These are phyloP conservation scores for Scaptomyza parva DNA, from an alignment of 2,888 invertebrate species.

Conservation along the genomic window DNA sequence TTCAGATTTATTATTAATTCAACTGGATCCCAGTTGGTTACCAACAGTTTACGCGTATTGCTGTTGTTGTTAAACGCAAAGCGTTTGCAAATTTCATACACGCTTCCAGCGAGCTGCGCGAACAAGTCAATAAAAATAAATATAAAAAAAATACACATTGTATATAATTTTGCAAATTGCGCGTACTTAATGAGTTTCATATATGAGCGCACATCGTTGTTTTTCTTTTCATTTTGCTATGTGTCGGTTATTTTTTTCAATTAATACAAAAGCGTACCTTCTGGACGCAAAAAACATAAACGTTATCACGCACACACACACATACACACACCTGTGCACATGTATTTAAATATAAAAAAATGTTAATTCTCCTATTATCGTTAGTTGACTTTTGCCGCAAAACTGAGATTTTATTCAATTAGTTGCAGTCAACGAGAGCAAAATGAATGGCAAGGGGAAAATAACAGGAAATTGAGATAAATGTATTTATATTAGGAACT, in stretches of 20 bases:
- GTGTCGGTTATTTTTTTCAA: constrained; percentile 55
- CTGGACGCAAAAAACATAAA: too few relatives aligned
- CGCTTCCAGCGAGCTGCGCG: constrained; percentile 40
- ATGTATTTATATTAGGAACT: too few relatives aligned
- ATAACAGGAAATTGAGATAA: too few relatives aligned
- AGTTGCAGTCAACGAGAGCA: not conserved
- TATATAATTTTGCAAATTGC: constrained; percentile 66
- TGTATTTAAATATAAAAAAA: constrained; percentile 39
- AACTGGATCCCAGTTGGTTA: constrained; percentile 39
- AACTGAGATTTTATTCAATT: constrained; percentile 15
- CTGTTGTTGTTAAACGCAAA: constrained; percentile 35
- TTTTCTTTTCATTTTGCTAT: constrained; percentile 19
- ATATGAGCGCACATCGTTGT: constrained; percentile 54
- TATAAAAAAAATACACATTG: constrained; percentile 18
- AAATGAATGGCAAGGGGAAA: too few relatives aligned
- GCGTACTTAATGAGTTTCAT: constrained; percentile 66
- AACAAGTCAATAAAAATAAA: constrained; percentile 72
- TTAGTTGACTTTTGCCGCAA: constrained; percentile 23
- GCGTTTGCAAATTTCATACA: constrained; percentile 46
- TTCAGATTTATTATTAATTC: constrained; percentile 70
- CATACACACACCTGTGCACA: constrained; percentile 3
- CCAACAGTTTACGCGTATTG: constrained; percentile 18
- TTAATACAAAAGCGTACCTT: constrained; percentile 57
- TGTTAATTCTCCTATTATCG: constrained; percentile 27
- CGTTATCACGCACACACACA: constrained; percentile 2